Base-by-base conservation (phyloP, 2,888 invertebrate species). In the Subacronicta megacephala region DNA sequence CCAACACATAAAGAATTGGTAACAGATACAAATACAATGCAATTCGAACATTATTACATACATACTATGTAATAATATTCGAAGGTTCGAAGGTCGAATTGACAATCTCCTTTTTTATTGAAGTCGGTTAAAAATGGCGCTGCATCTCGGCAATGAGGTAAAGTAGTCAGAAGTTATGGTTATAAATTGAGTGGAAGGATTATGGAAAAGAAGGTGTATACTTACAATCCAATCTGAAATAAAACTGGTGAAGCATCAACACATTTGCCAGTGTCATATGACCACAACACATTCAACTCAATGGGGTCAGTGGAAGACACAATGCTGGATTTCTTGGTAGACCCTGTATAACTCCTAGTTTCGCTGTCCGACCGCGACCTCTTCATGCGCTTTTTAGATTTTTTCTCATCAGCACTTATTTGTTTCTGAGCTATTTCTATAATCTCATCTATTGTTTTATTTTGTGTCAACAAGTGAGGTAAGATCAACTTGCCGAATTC, bases 221-320 rank as follows among this genome's bases (percentile, higher is more conserved):
- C 92, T 92, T 89, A 95, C 95, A 84, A 80, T 72, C 83, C 86
- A 60, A 79, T 78, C 69, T 89, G 75, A 71, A 95, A 95, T 46
- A 96, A 71, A 17, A 95, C 90, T 16, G 97, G 97, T 12, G 97
- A 95, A 7, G 97, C 96, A 94, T 98, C 98, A 9, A 98, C 95
- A 91, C 98, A 98, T 88, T 98, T 98, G 36, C 95, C 93, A 46
- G 97, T 95, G 85, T 97, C 89, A 82, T 93, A 95, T 64, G 89
- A 93, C 96, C 96, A 95, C 87, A 85, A 82, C 87, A 96, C 95
- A 33, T 77, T 67, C 64, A 90, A 90, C 23, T 89, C 84, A 2
- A 87, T 51, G 44, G 74, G 62, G 20, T 65, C 77, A 18, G 26
- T 51, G 7, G 43, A 29, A 18, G 35, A 62, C 29, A 66, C 26